phyloP scores from a whole-genome alignment of 2,113 vertebrate genomes.

The Crypturellus undulatus region DNA sequence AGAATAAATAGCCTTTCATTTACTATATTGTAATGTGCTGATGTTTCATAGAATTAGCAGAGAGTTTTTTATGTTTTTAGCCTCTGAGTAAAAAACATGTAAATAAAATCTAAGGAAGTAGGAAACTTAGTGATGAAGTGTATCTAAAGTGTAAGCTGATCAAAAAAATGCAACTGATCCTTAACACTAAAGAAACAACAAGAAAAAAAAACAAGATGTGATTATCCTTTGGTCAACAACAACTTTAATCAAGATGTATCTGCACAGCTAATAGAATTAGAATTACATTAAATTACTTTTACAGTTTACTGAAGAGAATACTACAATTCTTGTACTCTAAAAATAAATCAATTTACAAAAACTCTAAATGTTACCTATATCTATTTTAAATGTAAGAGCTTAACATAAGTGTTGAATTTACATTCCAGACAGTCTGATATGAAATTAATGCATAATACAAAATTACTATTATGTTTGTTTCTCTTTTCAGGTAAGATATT shows the following conservation, averaged over 20 bases:
- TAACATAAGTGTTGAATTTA: not conserved
- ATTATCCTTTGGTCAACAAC: conserved; percentile 35
- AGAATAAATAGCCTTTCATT: conserved; percentile 45
- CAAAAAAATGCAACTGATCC: not conserved
- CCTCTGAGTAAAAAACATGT: not conserved
- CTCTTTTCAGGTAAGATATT: not conserved
- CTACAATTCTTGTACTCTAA: conserved; percentile 4
- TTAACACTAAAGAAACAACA: not conserved
- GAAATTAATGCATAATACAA: not conserved
- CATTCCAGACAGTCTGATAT: not conserved
- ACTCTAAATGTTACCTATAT: not conserved
- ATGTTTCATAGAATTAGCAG: not conserved
- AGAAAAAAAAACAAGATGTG: not conserved
- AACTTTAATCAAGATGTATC: conserved; percentile 54
- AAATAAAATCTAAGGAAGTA: conserved; percentile 10
- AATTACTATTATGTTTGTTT: not conserved
- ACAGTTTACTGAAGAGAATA: conserved; percentile 12
- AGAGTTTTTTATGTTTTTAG: not conserved
- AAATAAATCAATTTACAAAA: conserved; percentile 1
- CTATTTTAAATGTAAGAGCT: not conserved
- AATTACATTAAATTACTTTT: conserved; percentile 44
- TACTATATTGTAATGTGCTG: not conserved
- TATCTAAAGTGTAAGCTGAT: not conserved
- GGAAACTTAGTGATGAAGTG: not conserved
- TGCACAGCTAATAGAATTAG: conserved; percentile 17